Base-by-base conservation (phyloP, 2,797 vertebrate species). In the Sebastes elongatus region DNA sequence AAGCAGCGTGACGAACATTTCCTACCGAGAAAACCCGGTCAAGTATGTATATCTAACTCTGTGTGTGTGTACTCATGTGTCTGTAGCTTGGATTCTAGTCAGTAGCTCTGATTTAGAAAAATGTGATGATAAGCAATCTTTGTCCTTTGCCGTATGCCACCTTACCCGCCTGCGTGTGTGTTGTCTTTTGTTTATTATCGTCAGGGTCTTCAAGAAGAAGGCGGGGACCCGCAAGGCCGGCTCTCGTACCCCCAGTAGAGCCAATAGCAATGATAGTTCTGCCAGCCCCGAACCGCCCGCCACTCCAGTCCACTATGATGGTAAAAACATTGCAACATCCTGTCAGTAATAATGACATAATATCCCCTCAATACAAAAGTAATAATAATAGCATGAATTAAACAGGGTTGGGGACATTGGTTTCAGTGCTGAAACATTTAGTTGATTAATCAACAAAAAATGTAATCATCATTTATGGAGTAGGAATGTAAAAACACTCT, bases 141-240 rank as follows among this genome's bases (percentile, higher is more conserved):
- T 68, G 16, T 18, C 27, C 14, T 65, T 42, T 18, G 42, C 6
- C 42, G 0, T 16, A 46, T 46, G 42, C 42, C 42, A 46, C 1
- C n/a, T 38, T 35, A 20, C 11, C 49, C 4, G 52, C 55, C 3
- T 23, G 9, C 52, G 2, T 18, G 1, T 13, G 5, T 63, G n/a
- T 28, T 52, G 16, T 59, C 10, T 42, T 30, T 46, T 70, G 8
- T 76, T 55, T 64, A 10, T 82, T 53, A 27, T 57, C 23, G 27
- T 63, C 23, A 92, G 95, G 84, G 90, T 94, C 81, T 94, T 94
- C 49, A 94, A 94, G 87, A 95, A 93, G 85, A 95, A 93, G 87
- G 52, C 65, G 2, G 89, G 90, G 16, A 57, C 25, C 10, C 91
- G 90, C 7, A 93, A 91, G 78, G 6, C 81, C 0, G 13, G 1